Base-by-base conservation (phyloP, 2,113 vertebrate species). In the Cichladusa arquata region DNA sequence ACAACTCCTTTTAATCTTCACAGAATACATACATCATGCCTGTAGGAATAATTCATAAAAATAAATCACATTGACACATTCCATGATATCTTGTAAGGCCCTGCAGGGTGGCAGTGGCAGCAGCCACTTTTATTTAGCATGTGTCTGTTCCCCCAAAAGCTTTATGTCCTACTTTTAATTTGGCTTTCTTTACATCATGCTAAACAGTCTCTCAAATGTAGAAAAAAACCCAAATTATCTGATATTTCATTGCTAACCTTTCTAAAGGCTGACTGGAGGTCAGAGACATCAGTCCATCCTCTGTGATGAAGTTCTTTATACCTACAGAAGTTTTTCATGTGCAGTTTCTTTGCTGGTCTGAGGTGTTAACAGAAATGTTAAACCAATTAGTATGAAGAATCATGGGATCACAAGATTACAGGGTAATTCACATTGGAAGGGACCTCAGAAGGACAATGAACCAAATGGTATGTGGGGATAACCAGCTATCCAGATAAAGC, bases 41-140 rank as follows among this genome's bases (percentile, higher is more conserved):
- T 47, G 73, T 81, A 86, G 94, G 91, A 97, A 66, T 81, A 93
- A 81, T 81, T 92, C 72, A 65, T 86, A 95, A 94, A 95, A 93
- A 90, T 96, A 97, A 96, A 96, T 96, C 95, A 94, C 82, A 86
- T n/a, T 94, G 96, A 96, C 94, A 97, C 71, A 62, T 97, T 92
- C 91, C 24, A 77, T 88, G 96, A 14, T 93, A 77, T 93, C 65
- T 86, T 62, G 26, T 70, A 84, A 61, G 82, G 72, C 92, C 90
- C 96, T 95, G 92, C 84, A 95, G 93, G 87, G 65, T 95, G 77
- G 54, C 84, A 87, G 79, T 83, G 82, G 90, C 85, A 96, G 86
- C 64, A 90, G 82, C 86, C 91, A 88, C 94, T 88, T 94, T 65
- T 83, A 88, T 92, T 96, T 97, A 95, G 45, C 60, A 58, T 74